Evolutionary conservation across 2,888 invertebrate genomes (phyloP).

Genomic region (Papilio elwesi): DNA sequence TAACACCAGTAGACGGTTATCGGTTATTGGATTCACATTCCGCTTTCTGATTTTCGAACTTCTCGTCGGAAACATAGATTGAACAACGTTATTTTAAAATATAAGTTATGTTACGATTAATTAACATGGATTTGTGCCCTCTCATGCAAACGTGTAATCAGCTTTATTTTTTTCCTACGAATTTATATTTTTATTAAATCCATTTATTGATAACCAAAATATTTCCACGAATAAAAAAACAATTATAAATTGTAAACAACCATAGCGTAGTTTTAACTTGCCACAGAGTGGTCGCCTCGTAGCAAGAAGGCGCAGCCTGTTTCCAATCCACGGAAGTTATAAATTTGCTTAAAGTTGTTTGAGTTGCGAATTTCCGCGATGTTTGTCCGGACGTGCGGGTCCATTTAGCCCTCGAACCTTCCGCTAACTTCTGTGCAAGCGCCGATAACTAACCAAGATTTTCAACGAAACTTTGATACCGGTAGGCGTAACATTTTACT

Average conservation of each 20-base stretch:
- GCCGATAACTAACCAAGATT: conserved; percentile 66
- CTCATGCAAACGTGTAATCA: background rate
- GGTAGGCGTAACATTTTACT: conserved; percentile 41
- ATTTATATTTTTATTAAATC: background rate
- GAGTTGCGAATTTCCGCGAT: conserved; percentile 77
- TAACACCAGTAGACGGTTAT: conserved; percentile 29
- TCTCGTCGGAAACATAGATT: conserved; percentile 11
- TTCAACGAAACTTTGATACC: conserved; percentile 58
- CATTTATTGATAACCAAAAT: too few species aligned
- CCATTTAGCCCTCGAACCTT: conserved; percentile 77
- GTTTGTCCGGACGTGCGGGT: conserved; percentile 81
- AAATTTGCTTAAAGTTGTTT: conserved; percentile 82
- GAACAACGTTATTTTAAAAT: conserved; percentile 17
- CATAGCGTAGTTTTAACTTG: conserved; percentile 10
- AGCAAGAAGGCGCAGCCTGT: conserved; percentile 57
- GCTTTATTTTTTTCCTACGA: background rate
- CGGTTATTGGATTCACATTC: conserved; percentile 27
- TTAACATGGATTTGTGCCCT: conserved; percentile 8
- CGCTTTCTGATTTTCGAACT: conserved; percentile 28
- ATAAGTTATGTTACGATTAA: conserved; percentile 4
- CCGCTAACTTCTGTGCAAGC: conserved; percentile 71
- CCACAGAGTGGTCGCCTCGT: conserved; percentile 19
- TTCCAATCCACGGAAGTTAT: conserved; percentile 76
- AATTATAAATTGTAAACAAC: background rate
- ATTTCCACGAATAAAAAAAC: background rate